Evolutionary conservation across 2,888 invertebrate species (phyloP), one percentile per base, ranked within the genome.

Genomic region (Pollenia amentaria): DNA sequence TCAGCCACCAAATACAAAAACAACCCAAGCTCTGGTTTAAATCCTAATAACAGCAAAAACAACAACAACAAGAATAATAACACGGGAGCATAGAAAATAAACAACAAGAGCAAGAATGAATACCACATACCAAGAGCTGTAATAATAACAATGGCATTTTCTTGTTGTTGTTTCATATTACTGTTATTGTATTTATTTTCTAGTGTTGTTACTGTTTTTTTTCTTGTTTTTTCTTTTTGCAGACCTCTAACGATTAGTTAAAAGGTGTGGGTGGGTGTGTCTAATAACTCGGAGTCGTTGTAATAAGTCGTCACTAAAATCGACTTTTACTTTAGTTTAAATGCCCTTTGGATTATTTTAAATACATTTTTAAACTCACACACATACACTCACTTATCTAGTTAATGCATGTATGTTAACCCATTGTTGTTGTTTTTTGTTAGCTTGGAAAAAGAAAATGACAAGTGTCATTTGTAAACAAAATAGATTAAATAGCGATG

Each of bases 251-350:
- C 72, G 76, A 65, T 84, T 65, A 72, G 72, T 78, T 48, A 21
- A 65, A 78, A 82, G 82, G 86, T 86, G 84, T 87, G 84, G 80
- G 84, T 80, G 87, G 87, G 87, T 87, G 87, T 87, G 87, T 87
- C 84, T 69, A 84, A 70, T 81, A 79, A 69, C 67, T 79, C 44
- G 10, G 29, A 51, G 60, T 73, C 67, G 67, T 42, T 60, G 73
- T 53, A 72, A 78, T 62, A 75, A 76, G 72, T 64, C 57, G 67
- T 75, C 73, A 46, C 12, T 18, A 53, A 73, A 72, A 57, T 53
- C 38, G 46, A 73, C 64, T 65, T 64, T 72, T 64, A 80, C 65
- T 72, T 80, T 53, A 18, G 29, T 42, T 53, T 73, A 69, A 82
- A 67, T 75, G 67, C 60, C 67, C 60, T 60, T 75, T 75, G 67